These are phyloP conservation scores for Embidobia sp. DNA, from an alignment of 2,888 invertebrate species.

Conservation along the genomic window DNA sequence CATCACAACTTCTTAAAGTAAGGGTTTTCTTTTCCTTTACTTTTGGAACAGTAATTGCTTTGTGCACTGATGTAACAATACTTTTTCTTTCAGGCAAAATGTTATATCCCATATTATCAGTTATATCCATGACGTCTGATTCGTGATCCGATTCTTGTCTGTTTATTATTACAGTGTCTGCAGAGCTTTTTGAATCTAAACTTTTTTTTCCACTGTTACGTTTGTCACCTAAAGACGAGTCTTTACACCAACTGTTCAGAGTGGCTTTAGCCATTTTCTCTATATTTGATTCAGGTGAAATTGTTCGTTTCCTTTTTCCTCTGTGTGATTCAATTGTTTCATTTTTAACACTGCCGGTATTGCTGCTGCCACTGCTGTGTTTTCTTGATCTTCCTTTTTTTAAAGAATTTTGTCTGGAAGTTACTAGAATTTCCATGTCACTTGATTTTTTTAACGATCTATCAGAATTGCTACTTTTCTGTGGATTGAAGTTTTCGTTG, in stretches of 20 bases:
- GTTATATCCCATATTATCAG: conserved; percentile 35
- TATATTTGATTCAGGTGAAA: conserved; percentile 1
- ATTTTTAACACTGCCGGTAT: neutral
- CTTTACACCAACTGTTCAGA: conserved; percentile 38
- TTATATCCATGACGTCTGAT: conserved; percentile 15
- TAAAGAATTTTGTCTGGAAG: neutral
- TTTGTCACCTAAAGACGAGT: neutral
- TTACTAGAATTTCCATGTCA: neutral
- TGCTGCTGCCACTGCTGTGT: conserved; percentile 2
- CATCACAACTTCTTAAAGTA: neutral
- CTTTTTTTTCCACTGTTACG: neutral
- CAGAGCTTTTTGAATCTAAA: neutral
- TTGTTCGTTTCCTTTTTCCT: conserved; percentile 1
- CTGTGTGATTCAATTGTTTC: conserved; percentile 2
- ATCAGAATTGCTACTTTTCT: neutral
- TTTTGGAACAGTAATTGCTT: too few relatives aligned
- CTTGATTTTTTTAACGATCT: neutral
- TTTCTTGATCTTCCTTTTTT: too few relatives aligned
- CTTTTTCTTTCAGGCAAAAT: conserved; percentile 7
- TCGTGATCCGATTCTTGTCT: neutral
- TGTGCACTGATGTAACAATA: too few relatives aligned
- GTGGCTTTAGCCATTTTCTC: conserved; percentile 38
- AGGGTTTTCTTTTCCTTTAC: neutral
- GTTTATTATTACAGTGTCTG: neutral
- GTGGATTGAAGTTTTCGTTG: neutral